These are phyloP conservation scores for Pristionchus maxplancki DNA, from an alignment of 2,888 invertebrate genomes.

Conservation along the genomic window DNA sequence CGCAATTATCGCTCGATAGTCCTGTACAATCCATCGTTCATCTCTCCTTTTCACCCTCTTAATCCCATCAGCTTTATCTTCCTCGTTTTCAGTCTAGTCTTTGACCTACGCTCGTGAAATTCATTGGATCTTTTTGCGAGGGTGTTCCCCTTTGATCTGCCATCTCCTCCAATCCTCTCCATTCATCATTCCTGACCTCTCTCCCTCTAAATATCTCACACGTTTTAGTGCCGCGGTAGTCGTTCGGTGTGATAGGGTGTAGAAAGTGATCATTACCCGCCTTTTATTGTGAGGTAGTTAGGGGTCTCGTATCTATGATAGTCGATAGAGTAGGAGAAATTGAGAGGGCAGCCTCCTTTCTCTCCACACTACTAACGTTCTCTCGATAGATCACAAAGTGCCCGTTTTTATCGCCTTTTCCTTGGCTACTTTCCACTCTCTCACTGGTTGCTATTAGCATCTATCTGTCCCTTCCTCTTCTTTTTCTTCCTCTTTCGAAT, in stretches of 20 bases:
- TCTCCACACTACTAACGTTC: background rate
- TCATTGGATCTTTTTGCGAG: background rate
- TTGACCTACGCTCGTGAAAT: background rate
- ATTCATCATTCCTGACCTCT: constrained; percentile 21
- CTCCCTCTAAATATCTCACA: background rate
- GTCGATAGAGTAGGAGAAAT: background rate
- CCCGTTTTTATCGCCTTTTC: constrained; percentile 30
- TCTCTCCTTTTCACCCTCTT: background rate
- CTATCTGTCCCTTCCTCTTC: background rate
- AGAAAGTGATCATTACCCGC: background rate
- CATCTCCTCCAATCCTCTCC: background rate
- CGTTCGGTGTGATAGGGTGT: background rate
- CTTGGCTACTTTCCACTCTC: background rate
- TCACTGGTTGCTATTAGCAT: constrained; percentile 14
- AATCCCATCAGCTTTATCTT: background rate
- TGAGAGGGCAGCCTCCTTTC: background rate
- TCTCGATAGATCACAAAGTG: constrained; percentile 17
- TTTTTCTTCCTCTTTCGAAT: background rate
- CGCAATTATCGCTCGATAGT: no score
- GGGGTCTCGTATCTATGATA: background rate
- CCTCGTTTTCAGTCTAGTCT: background rate
- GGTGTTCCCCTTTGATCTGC: background rate
- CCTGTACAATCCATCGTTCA: background rate
- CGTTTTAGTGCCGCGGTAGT: background rate
- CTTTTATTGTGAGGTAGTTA: background rate